Evolutionary conservation across 2,113 vertebrate genomes (phyloP), one percentile per base, ranked within the genome.

Genomic region (Pontoporia blainvillei): DNA sequence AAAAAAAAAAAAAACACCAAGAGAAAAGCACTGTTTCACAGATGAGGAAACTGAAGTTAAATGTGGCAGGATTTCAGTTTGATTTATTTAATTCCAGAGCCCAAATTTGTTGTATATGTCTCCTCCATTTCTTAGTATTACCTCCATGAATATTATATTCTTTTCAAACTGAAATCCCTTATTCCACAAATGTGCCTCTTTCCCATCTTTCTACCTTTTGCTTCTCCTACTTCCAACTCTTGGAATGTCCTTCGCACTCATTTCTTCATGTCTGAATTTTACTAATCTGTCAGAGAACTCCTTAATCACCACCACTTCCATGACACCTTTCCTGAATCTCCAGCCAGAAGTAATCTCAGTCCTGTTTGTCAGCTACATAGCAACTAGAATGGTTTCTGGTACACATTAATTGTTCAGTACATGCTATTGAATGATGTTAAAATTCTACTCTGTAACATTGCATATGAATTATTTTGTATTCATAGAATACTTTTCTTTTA

Each of bases 391-490:
- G 0, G 46, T 84, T 36, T 25, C 46, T 84, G 85, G 23, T 54
- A 23, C 6, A 59, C 31, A 78, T 81, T 17, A 79, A 52, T n/a
- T 82, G 4, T 52, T 76, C 41, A 27, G 46, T 62, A 29, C 46
- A 36, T 29, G 15, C 41, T 86, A 61, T 17, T 67, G 41, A 91
- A 86, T 71, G 54, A 46, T 82, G 25, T 46, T 54, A 86, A 86
- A 78, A 95, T 67, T 39, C 46, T 46, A 13, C 25, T 20, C 7
- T 57, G 1, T 62, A 93, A 82, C 12, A 13, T 49, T 78, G 6
- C n/a, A 85, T 25, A n/a, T 93, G 66, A 81, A 62, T 94, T 93
- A 66, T 91, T 90, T 96, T 88, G 15, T 72, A 86, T 88, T 94
- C 27, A 41, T 54, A 90, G 61, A 67, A 82, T 94, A 59, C 64